Base-by-base conservation (phyloP, 2,797 vertebrate genomes). In the Mustela erminea region DNA sequence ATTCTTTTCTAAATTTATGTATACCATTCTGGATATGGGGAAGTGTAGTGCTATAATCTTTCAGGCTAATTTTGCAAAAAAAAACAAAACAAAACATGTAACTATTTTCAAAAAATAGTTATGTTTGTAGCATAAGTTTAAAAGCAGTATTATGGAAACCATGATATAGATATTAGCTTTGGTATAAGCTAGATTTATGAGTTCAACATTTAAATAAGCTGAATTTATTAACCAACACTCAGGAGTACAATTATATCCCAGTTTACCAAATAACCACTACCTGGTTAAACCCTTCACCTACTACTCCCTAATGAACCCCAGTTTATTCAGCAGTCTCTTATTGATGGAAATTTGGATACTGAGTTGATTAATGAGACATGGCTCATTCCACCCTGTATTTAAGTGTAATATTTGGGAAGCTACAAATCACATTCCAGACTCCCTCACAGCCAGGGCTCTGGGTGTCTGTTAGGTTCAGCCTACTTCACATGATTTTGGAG, bases 71-170 rank as follows among this genome's bases (percentile, higher is more conserved):
- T 93, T 95, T 93, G 54, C 66, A 92, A 94, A 75, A 49, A 72
- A 72, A 38, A 92, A 94, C 58, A 49, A 66, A n/a, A n/a, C n/a
- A n/a, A n/a, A n/a, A n/a, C 68, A 80, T 64, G 93, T 80, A 89
- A 72, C 18, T 83, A 70, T 90, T 91, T 94, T 93, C 35, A 96
- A 92, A 32, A 95, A 95, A 86, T 12, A 95, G 21, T 56, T 60
- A 77, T 27, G 14, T 70, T 78, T 92, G 14, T 17, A 87, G 41
- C 84, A 96, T 41, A 95, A 75, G 66, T 70, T 58, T 93, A 90
- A 95, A 64, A 85, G 78, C n/a, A 72, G 41, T 62, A 95, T 93
- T 96, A 93, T 6, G 92, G 52, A 97, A 96, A 91, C 43, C 77
- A 35, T 46, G 87, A 90, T 68, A 81, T 7, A 78, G 68, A 86